Conservation (phyloP, 2,888 invertebrate species). For the Sepiola atlantica region DNA sequence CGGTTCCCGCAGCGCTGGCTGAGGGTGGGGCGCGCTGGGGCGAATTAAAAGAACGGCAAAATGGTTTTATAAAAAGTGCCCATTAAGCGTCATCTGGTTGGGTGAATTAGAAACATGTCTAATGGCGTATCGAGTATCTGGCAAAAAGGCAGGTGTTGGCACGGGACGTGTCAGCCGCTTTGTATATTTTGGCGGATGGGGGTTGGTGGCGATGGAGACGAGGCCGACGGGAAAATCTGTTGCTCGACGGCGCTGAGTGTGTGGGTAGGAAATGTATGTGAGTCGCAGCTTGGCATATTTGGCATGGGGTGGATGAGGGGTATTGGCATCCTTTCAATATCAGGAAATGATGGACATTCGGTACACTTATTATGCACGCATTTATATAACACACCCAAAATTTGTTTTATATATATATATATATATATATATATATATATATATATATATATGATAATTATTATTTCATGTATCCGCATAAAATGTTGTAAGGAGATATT, state of each 20-base stretch:
- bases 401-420: background rate
- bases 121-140: background rate
- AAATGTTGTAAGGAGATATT: too few species aligned
- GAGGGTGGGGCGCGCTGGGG: background rate
- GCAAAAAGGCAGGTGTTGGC: constrained; percentile 11
- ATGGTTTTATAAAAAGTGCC: background rate
- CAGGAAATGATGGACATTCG: background rate
- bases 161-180: constrained; percentile 11
- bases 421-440: background rate
- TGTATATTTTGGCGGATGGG: background rate
- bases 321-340: constrained; percentile 5
- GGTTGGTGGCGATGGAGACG: background rate
- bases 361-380: background rate
- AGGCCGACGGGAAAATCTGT: background rate
- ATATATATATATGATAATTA: background rate
- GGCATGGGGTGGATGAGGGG: background rate
- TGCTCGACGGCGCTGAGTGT: background rate
- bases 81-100: background rate
- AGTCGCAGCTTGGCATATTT: background rate
- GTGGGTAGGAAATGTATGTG: background rate
- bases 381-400: constrained; percentile 7
- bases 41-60: too few species aligned
- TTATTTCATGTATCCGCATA: too few species aligned
- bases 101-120: background rate
- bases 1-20: background rate